Conservation (phyloP, 2,113 vertebrate species). For the Malurus melanocephalus region DNA sequence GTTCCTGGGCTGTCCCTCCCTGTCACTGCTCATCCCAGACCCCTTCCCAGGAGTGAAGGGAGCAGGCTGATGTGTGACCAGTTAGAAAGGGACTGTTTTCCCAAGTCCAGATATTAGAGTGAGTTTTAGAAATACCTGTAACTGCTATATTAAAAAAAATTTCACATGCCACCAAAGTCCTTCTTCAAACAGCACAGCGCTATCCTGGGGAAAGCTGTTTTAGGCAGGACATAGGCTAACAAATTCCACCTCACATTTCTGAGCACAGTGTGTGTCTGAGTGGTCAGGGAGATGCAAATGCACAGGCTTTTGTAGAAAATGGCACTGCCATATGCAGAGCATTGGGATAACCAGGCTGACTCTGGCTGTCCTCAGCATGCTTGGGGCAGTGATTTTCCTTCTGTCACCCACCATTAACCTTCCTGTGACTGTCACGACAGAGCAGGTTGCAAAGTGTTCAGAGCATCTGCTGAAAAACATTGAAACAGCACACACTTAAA, state of each 20-base stretch:
- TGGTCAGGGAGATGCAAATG: not conserved
- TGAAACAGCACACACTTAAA: not conserved
- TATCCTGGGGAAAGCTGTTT: not conserved
- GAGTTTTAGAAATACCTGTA: not conserved
- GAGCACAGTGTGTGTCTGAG: not conserved
- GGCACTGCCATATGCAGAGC: not conserved
- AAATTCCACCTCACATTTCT: not conserved
- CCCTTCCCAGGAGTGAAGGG: not conserved
- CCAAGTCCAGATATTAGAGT: not conserved
- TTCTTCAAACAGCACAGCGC: not conserved
- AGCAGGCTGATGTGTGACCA: not conserved
- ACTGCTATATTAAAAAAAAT: not conserved
- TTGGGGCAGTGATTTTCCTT: not conserved
- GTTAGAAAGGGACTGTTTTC: not conserved
- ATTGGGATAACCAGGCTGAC: not conserved
- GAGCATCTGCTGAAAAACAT: not conserved
- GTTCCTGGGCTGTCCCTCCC: not conserved
- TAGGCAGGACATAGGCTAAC: not conserved
- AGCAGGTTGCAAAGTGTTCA: not conserved
- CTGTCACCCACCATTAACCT: not conserved
- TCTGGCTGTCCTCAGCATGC: accelerated
- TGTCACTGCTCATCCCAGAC: not conserved
- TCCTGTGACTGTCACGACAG: not conserved
- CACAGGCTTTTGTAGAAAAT: not conserved
- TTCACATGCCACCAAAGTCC: not conserved